Base-by-base conservation (phyloP, 1,140 invertebrate species). In the Archivesica marissinica region DNA sequence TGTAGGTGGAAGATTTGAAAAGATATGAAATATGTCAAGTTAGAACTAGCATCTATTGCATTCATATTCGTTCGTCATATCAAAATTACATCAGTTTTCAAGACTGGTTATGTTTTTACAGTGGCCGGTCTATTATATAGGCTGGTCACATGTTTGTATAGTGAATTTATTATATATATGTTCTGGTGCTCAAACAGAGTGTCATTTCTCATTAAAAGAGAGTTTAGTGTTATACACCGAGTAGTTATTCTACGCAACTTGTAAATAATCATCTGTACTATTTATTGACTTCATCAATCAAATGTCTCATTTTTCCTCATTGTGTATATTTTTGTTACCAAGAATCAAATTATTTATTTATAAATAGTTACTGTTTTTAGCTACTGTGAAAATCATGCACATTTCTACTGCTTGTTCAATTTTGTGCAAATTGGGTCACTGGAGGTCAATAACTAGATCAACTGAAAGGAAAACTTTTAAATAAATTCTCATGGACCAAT, bases 201-300 rank as follows among this genome's bases (percentile, higher is more conserved):
- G 54, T 76, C 23, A 54, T 33, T 41, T 50, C 6, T 74, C 28
- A 7, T 3, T 50, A 25, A 3, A 13, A 64, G 9, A 25, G 23
- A 4, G 9, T 52, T 9, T n/a, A 20, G 1, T 13, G 23, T 0
- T 35, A n/a, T 35, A 35, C n/a, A 17, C 41, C 13, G 33, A 39
- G 50, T 59, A 9, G 28, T 28, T 79, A 17, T 44, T 50, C 25
- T 79, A 79, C 77, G 77, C 77, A 79, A 79, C 59, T 44, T 79
- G 77, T 79, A 79, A 79, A 79, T 79, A 79, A 44, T 61, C 56
- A 79, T 50, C 52, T 79, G 56, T 79, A 79, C 61, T 79, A 79
- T 79, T 79, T 79, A 79, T 79, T 79, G 7, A 72, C 33, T 13
- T 50, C 41, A 33, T 72, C 3, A 72, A 72, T 33, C 25, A 50